A percentile compares a stretch with the other conserved stretches of the same genome.
Conservation (phyloP, 2,888 invertebrate species). For the Amorpha juglandis region DNA sequence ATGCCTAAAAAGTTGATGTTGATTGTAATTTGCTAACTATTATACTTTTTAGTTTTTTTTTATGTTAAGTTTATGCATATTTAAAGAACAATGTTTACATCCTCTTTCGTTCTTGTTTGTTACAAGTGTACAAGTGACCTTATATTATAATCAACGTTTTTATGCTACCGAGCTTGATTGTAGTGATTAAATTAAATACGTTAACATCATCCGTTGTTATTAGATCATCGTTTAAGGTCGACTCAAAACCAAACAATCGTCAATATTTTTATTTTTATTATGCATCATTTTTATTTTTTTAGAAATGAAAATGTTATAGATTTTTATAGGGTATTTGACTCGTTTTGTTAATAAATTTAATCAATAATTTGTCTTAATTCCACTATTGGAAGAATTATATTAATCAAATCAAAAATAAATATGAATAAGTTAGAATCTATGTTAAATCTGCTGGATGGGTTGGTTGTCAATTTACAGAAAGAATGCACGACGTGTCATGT, state of each 20-base stretch:
- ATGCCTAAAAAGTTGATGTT: not conserved
- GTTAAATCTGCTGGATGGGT: too few relatives aligned
- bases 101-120: not conserved
- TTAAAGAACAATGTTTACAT: not conserved
- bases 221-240: conserved; percentile 64
- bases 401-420: too few relatives aligned
- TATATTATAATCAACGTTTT: conserved; percentile 29
- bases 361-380: too few relatives aligned
- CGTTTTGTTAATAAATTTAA: too few relatives aligned
- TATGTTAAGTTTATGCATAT: not conserved
- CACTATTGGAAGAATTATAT: too few relatives aligned
- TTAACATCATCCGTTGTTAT: conserved; percentile 61
- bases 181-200: conserved; percentile 58
- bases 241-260: conserved; percentile 10
- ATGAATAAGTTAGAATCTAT: too few relatives aligned
- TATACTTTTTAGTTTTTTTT: not conserved
- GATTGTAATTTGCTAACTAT: not conserved
- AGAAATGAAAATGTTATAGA: not conserved
- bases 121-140: conserved; percentile 33
- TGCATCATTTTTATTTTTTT: conserved; percentile 15
- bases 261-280: too few relatives aligned
- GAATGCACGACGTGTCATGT: too few relatives aligned
- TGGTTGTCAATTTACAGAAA: too few relatives aligned
- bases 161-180: conserved; percentile 37
- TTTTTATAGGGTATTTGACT: too few relatives aligned